Conservation (phyloP, 1,140 invertebrate species). For the Hylaeus volcanicus region DNA sequence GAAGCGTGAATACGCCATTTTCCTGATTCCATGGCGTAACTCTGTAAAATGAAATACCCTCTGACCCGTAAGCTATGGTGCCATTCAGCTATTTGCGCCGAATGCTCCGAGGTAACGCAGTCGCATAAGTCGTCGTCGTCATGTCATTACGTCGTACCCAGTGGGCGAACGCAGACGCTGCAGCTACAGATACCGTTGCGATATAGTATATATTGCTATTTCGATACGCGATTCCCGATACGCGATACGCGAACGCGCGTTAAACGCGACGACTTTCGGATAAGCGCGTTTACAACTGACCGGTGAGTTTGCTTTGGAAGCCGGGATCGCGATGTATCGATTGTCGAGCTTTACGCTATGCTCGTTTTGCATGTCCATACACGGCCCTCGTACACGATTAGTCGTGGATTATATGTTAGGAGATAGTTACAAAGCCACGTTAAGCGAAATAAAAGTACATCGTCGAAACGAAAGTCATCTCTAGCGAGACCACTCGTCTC, state of each 20-base stretch:
- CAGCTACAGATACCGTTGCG: background rate
- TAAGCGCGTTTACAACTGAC: constrained; percentile 40
- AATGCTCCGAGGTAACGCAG: constrained; percentile 4
- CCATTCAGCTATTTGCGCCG: constrained; percentile 2
- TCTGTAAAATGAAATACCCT: constrained; percentile 15
- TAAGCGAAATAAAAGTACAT: too few species aligned
- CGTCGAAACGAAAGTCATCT: too few species aligned
- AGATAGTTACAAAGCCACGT: too few species aligned
- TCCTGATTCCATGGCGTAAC: background rate
- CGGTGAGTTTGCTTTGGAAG: constrained; percentile 33
- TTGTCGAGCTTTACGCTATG: background rate
- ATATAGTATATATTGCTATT: background rate
- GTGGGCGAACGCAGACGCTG: background rate
- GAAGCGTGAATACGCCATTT: constrained; percentile 17
- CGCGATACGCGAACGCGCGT: constrained; percentile 20
- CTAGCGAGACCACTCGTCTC: too few species aligned
- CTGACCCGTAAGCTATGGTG: constrained; percentile 11
- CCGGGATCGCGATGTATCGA: background rate
- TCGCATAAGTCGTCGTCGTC: constrained; percentile 34
- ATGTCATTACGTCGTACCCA: constrained; percentile 16
- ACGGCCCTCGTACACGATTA: too few species aligned
- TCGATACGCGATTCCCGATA: constrained; percentile 3
- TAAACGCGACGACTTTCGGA: constrained; percentile 27
- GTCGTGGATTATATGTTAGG: too few species aligned
- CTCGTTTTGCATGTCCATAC: background rate